These are phyloP conservation scores for Pomacea maculata DNA, from an alignment of 1,140 invertebrate genomes.

Conservation along the genomic window DNA sequence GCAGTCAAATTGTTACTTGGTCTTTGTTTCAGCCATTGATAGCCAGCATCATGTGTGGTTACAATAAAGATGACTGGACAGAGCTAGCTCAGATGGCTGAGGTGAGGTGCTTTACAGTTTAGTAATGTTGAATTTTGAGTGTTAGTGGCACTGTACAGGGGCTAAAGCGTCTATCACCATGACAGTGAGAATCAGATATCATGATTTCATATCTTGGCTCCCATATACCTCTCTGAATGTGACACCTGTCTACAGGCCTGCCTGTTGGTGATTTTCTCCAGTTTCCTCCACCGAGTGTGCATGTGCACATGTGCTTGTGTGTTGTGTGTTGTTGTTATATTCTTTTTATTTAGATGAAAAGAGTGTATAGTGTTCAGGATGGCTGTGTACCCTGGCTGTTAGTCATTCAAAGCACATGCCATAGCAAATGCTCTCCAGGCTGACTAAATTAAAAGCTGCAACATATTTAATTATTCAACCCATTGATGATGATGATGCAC, in stretches of 20 bases:
- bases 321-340: too few relatives aligned
- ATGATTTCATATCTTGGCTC: background rate
- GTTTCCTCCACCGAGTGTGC: too few relatives aligned
- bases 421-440: background rate
- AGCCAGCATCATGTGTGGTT: slow-evolving; percentile 96
- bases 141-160: background rate
- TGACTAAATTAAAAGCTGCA: background rate
- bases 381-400: too few relatives aligned
- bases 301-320: too few relatives aligned
- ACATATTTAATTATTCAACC: background rate
- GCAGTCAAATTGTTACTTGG: background rate
- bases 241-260: too few relatives aligned
- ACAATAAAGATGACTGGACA: slow-evolving; percentile 88
- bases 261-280: too few relatives aligned
- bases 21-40: slow-evolving; percentile 80
- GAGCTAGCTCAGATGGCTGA: slow-evolving; percentile 82
- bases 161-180: background rate
- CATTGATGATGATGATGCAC: background rate
- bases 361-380: too few relatives aligned
- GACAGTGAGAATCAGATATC: background rate
- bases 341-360: too few relatives aligned
- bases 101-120: slow-evolving; percentile 50
- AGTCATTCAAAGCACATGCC: background rate
- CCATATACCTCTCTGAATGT: background rate
- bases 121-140: background rate